These are phyloP conservation scores for Spinibarbus caldwelli DNA, from an alignment of 2,797 vertebrate species.

Conservation along the genomic window DNA sequence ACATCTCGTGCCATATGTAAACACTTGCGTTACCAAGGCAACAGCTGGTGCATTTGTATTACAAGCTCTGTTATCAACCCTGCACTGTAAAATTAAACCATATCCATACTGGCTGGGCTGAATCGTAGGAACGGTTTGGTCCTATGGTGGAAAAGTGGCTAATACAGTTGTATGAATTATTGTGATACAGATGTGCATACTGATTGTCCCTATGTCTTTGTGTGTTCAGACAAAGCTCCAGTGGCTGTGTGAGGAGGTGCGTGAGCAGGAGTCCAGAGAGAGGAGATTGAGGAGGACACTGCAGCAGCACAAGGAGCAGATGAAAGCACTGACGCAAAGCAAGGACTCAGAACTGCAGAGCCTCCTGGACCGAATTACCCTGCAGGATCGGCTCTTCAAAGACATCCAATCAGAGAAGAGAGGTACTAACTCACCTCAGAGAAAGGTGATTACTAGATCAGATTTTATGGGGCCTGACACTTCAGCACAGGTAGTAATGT, in stretches of 20 bases:
- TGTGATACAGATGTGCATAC: not conserved
- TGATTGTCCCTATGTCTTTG: constrained; percentile 5
- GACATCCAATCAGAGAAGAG: constrained; percentile 85
- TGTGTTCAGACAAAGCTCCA: constrained; percentile 84
- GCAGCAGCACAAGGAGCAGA: constrained; percentile 81
- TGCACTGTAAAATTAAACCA: not conserved
- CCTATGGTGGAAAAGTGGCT: not conserved
- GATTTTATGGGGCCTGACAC: not conserved
- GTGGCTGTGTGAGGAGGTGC: constrained; percentile 91
- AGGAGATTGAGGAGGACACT: constrained; percentile 78
- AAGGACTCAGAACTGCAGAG: constrained; percentile 80
- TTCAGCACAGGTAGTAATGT: not conserved
- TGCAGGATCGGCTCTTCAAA: constrained; percentile 84
- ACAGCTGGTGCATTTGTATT: not conserved
- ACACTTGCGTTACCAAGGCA: not conserved
- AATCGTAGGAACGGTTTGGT: not conserved
- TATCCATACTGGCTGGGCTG: not conserved
- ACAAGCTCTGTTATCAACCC: not conserved
- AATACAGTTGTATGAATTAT: not conserved
- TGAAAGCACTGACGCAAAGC: constrained; percentile 79
- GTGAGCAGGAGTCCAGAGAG: constrained; percentile 81
- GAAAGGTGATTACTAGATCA: not conserved
- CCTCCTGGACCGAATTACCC: constrained; percentile 83
- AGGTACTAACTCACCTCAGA: constrained; percentile 74
- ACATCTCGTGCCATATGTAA: no score